Base-by-base conservation (phyloP, 2,113 vertebrate species). In the Ammodytes marinus region DNA sequence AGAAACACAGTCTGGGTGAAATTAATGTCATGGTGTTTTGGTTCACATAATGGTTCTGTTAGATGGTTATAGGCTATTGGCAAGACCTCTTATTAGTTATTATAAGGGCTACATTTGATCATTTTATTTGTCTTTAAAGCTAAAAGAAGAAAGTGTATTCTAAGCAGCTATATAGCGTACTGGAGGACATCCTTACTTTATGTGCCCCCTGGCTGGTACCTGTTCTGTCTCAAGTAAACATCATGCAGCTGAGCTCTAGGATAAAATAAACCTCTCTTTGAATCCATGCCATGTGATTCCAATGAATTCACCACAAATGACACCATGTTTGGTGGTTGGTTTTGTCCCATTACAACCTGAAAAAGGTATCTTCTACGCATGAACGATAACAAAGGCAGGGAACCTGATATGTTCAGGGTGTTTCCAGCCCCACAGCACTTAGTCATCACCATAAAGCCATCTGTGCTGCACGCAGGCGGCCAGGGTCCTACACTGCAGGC, bases 401-500 rank as follows among this genome's bases (percentile, higher is more conserved):
- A 91, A 91, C 76, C 4, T 74, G 89, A 91, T 91, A 83, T 86
- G 83, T 77, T 79, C 1, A 53, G 53, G 17, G 80, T 8, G 67
- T 86, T 89, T 82, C 83, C 77, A 54, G 13, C 50, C 59, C 8
- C 45, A 58, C 40, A 79, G 58, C 49, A 73, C 60, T 61, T 19
- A 83, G 69, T 76, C 75, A 87, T 83, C 85, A 68, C 39, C 63
- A 77, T n/a, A 43, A 46, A 70, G 73, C 80, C 83, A 91, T 92
- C 85, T 92, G 90, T 89, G 82, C 66, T 79, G 45, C 75, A 63
- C 7, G 8, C 68, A 80, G 54, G 8, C 47, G 39, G 57, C 14
- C 54, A 52, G 65, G 40, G 75, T 61, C 60, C 45, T 77, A 76
- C 53, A 43, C 53, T 85, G 53, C 17, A 59, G 57, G n/a, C 58